Evolutionary conservation across 2,888 invertebrate genomes (phyloP).

Genomic region (Rotaria magnacalcarata): DNA sequence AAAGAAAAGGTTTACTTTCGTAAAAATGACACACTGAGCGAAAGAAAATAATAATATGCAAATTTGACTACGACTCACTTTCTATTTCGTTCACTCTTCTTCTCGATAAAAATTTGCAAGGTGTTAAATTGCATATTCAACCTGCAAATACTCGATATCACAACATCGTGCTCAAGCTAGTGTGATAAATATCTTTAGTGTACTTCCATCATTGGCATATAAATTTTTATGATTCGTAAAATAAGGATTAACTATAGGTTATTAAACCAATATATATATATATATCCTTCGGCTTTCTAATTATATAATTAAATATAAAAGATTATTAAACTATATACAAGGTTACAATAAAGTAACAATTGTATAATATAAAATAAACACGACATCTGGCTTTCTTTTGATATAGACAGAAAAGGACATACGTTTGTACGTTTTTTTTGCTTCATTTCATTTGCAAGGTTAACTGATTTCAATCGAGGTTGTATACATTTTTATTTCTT

Average conservation of each 20-base stretch:
- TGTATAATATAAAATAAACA: background rate
- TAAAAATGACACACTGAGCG: background rate
- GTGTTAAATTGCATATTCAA: background rate
- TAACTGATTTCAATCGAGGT: background rate
- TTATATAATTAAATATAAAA: too few species aligned
- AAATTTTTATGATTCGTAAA: background rate
- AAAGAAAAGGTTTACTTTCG: constrained; percentile 5
- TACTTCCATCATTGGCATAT: background rate
- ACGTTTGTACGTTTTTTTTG: background rate
- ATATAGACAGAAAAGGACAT: background rate
- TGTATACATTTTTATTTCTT: too few species aligned
- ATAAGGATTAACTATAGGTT: background rate
- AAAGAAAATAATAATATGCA: constrained; percentile 21
- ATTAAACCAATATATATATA: background rate
- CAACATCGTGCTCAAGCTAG: background rate
- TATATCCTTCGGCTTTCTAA: too few species aligned
- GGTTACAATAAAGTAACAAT: background rate
- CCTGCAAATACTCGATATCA: background rate
- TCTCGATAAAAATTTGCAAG: background rate
- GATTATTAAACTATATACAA: background rate
- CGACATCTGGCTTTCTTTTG: too few species aligned
- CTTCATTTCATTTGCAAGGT: background rate
- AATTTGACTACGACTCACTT: background rate
- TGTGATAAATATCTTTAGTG: background rate
- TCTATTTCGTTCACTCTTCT: background rate